phyloP scores from a whole-genome alignment of 2,888 invertebrate genomes.

The Temnothorax ravouxi region DNA sequence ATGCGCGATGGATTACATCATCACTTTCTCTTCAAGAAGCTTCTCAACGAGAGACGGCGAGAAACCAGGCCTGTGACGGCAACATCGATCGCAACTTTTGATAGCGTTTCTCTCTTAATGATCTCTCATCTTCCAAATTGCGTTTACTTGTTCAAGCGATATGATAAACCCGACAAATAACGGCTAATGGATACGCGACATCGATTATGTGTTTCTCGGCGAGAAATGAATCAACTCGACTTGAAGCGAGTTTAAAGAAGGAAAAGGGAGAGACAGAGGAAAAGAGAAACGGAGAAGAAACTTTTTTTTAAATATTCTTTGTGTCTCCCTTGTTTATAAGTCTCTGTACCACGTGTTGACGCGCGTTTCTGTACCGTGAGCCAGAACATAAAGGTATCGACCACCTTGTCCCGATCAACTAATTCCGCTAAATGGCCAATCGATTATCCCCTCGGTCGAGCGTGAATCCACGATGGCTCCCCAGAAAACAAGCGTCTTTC shows the following conservation, averaged over 20 bases:
- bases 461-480: constrained; percentile 73
- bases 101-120: background rate
- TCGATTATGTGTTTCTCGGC: background rate
- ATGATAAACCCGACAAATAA: constrained; percentile 71
- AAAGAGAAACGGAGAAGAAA: constrained; percentile 2
- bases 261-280: background rate
- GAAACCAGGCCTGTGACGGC: background rate
- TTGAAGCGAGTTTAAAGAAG: constrained; percentile 2
- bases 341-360: constrained; percentile 32
- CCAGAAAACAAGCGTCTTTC: constrained; percentile 52
- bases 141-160: constrained; percentile 26
- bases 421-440: constrained; percentile 81
- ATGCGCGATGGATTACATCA: background rate
- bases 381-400: constrained; percentile 29
- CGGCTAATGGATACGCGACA: background rate
- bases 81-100: background rate
- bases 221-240: background rate
- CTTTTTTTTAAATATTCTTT: constrained; percentile 43
- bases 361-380: constrained; percentile 37
- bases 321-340: constrained; percentile 19
- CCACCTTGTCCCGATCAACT: constrained; percentile 67
- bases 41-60: background rate
- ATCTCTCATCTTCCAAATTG: background rate
- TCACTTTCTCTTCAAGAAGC: background rate
- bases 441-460: constrained; percentile 84